A percentile compares a stretch with the other conserved stretches of the same genome.
phyloP scores from a whole-genome alignment of 64 coral and sea anemone species.

The Exaiptasia diaphana region DNA sequence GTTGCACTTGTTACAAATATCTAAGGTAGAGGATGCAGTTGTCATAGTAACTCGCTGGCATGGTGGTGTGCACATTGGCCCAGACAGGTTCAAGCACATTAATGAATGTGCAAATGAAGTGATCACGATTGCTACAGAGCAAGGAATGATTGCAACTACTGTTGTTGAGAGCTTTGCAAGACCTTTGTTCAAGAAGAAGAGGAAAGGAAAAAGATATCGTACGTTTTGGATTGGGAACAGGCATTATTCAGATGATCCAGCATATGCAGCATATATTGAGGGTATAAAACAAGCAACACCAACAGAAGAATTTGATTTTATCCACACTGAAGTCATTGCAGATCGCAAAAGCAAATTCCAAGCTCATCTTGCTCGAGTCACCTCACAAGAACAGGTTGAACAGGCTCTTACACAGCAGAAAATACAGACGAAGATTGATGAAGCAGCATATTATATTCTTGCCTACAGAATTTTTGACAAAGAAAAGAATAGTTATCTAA shows the following conservation, averaged over 20 bases:
- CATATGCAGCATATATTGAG: too few species aligned
- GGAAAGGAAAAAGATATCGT: too few species aligned
- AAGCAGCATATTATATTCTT: background rate
- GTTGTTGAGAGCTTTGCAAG: too few species aligned
- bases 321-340: background rate
- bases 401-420: background rate
- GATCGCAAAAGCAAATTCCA: background rate
- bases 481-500: background rate
- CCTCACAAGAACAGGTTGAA: background rate
- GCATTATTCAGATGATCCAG: too few species aligned
- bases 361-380: background rate
- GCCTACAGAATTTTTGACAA: background rate
- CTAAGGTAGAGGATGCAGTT: slow-evolving; percentile 70
- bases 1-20: slow-evolving; percentile 75
- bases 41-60: slow-evolving; percentile 91
- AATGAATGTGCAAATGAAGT: slow-evolving; percentile 88
- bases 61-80: slow-evolving; percentile 82
- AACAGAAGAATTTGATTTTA: too few species aligned
- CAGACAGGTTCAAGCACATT: slow-evolving; percentile 95
- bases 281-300: too few species aligned
- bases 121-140: slow-evolving; percentile 53
- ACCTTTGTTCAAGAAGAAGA: too few species aligned
- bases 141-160: too few species aligned
- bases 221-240: too few species aligned
- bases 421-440: background rate